Evolutionary conservation across 2,113 vertebrate genomes (phyloP), one percentile per base, ranked within the genome.

Genomic region (Asarcornis scutulata): DNA sequence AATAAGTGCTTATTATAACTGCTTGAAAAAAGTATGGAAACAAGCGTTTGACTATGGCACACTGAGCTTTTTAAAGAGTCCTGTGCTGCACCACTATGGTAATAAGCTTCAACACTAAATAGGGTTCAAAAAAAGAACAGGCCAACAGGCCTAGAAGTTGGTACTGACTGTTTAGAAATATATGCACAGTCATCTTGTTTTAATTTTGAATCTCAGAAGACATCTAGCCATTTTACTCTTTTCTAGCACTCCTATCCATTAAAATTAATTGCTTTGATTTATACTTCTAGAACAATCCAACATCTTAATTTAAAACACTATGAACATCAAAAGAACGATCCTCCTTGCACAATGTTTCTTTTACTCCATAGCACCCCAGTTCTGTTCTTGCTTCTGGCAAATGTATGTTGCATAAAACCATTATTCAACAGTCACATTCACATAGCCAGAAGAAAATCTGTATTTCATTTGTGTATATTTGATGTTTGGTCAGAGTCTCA

Each of bases 251-350:
- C 20, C 18, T 64, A 29, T 83, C 25, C 29, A 9, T 60, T 63
- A 67, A 90, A 87, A 83, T 62, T 21, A 48, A 48, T 48, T 48
- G 46, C 46, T 48, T 48, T 48, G 46, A 48, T 48, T 48, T 48
- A 48, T 22, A 78, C 56, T 91, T 87, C 67, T 52, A 83, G 32
- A 63, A 26, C 60, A 52, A 94, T 44, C 67, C 48, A 63, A 78
- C 27, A 83, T 69, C 34, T 91, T 52, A 86, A 83, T 91, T 62
- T 79, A 79, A 91, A 87, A 56, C 40, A 83, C 50, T 80, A 31
- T n/a, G 42, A 83, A 38, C 46, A 87, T 63, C 27, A 79, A 27
- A 56, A 74, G 48, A 85, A 68, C 58, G 63, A 87, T 34, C 50
- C 5, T 42, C 72, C 71, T 72, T 26, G 29, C 73, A 68, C 16